Base-by-base conservation (phyloP, 2,888 invertebrate species). In the Rhagophthalmus giganteus region DNA sequence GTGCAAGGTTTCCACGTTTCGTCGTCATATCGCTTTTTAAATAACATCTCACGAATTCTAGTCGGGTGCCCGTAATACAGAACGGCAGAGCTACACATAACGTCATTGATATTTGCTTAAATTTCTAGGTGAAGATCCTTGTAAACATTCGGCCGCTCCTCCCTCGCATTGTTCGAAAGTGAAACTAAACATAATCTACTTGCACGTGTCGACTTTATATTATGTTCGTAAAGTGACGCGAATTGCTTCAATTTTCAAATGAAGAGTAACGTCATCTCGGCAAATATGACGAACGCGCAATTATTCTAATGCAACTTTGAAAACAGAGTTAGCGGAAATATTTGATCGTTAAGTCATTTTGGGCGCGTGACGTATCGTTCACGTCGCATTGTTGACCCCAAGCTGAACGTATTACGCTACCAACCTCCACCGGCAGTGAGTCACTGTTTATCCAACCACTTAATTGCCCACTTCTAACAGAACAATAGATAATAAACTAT, bases 241-340 rank as follows among this genome's bases (percentile, higher is more conserved):
- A n/a, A n/a, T n/a, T n/a, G n/a, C n/a, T n/a, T n/a, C n/a, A n/a
- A n/a, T 16, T 13, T 32, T 13, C 10, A 27, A 2, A 27, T 27
- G 3, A 27, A 3, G 27, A 6, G 9, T 27, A 2, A 11, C 13
- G 11, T 2, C 9, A 8, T 30, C 13, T 24, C 24, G 7, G 24
- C 7, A 5, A 7, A 24, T 6, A 24, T 6, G 7, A 24, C 5
- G 24, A 12, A 30, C 11, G 12, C 30, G 30, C 30, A 30, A 30
- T 11, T 5, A 2, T 12, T 27, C n/a, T 6, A 5, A 30, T 5
- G 5, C 7, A 11, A 12, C 4, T 12, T 30, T 11, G 3, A 9
- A 30, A 30, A 12, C 11, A 30, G 30, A 12, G 7, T 24, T 49
- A 33, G 44, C 57, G 54, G 57, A 57, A 57, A 57, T 44, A 31